A percentile compares a stretch with the other conserved stretches of the same genome.
phyloP scores from a whole-genome alignment of 2,888 invertebrate species.

The Pecten maximus region DNA sequence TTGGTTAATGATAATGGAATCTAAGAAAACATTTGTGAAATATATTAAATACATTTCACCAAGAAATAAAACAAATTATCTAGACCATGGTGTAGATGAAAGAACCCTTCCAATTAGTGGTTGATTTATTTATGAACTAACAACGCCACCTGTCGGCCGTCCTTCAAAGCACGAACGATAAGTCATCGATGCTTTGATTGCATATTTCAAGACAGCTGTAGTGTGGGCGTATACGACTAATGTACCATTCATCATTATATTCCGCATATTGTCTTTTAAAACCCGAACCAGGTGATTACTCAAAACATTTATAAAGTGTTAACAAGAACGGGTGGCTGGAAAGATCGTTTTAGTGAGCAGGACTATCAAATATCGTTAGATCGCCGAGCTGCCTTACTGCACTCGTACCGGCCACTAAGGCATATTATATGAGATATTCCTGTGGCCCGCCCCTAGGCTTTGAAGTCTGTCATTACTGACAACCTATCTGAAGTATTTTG shows the following conservation, averaged over 20 bases:
- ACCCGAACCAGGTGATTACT: background rate
- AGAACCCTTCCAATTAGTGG: background rate
- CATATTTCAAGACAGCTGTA: background rate
- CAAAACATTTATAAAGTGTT: constrained; percentile 19
- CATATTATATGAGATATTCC: background rate
- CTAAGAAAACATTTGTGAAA: background rate
- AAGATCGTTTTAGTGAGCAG: background rate
- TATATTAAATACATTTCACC: background rate
- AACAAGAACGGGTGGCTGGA: constrained; percentile 24
- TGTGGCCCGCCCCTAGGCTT: background rate
- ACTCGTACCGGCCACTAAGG: background rate
- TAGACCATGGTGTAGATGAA: background rate
- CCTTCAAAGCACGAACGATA: background rate
- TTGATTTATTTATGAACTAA: background rate
- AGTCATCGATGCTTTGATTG: constrained; percentile 16
- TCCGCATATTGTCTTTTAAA: background rate
- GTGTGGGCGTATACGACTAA: background rate
- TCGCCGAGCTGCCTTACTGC: background rate
- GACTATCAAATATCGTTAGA: constrained; percentile 13
- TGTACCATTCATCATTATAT: constrained; percentile 26
- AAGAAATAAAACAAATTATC: background rate
- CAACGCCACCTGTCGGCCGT: constrained; percentile 10
- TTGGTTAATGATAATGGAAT: background rate
- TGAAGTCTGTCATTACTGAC: constrained; percentile 30
- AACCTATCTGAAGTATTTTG: constrained; percentile 32